phyloP scores from a whole-genome alignment of 1,140 invertebrate species.

The Tetramorium parvispinum region DNA sequence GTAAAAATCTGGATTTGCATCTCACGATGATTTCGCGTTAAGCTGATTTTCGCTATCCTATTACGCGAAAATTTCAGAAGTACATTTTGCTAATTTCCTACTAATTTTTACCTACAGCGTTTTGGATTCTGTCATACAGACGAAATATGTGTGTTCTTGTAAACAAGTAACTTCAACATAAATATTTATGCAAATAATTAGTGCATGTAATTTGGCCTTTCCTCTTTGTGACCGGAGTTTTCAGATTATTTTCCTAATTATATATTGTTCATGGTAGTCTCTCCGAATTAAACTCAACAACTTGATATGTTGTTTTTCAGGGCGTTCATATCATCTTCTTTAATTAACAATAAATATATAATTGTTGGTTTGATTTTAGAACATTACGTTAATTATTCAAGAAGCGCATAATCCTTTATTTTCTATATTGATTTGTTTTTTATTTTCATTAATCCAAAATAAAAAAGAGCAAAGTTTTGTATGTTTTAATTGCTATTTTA shows the following conservation, averaged over 20 bases:
- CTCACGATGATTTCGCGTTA: conserved; percentile 46
- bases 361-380: conserved; percentile 3
- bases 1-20: conserved; percentile 59
- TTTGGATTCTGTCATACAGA: neutral
- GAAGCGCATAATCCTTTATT: neutral
- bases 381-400: neutral
- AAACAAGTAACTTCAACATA: neutral
- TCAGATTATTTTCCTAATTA: conserved; percentile 43
- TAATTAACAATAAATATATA: neutral
- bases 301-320: neutral
- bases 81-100: conserved; percentile 51
- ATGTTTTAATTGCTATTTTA: neutral
- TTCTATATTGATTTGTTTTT: neutral
- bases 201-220: conserved; percentile 28
- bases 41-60: conserved; percentile 58
- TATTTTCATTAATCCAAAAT: neutral
- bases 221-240: conserved; percentile 25
- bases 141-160: conserved; percentile 1
- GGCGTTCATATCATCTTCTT: neutral
- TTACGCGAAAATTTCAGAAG: conserved; percentile 47
- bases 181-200: conserved; percentile 59
- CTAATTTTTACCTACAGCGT: conserved; percentile 33
- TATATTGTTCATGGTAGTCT: conserved; percentile 11
- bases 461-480: neutral
- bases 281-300: conserved; percentile 4